These are phyloP conservation scores for Galeopterus variegatus DNA, from an alignment of 2,113 vertebrate species.

Conservation along the genomic window DNA sequence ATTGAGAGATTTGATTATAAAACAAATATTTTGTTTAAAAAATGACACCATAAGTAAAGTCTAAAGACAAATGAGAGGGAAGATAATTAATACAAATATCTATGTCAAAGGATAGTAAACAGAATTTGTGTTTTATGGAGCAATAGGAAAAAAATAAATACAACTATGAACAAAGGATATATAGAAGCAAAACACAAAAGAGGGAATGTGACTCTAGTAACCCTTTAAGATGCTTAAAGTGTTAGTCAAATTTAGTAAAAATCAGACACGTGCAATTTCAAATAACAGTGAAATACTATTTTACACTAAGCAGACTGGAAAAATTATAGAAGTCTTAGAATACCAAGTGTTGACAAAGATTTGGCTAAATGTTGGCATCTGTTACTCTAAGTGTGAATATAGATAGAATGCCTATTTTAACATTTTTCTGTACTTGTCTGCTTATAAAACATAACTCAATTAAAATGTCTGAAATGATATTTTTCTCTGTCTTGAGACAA, in stretches of 20 bases:
- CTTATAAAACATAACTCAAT: constrained; percentile 34
- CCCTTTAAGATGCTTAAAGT: neutral
- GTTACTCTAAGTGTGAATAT: neutral
- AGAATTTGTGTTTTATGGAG: neutral
- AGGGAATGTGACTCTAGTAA: neutral
- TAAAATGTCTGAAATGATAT: neutral
- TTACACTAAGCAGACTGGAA: neutral
- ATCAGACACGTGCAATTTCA: neutral
- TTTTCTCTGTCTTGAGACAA: neutral
- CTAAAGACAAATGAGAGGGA: neutral
- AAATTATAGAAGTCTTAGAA: neutral
- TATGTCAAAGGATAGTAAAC: neutral
- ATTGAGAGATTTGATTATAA: neutral
- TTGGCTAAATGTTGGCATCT: neutral
- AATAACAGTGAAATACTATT: neutral
- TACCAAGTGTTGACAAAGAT: neutral
- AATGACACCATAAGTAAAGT: neutral
- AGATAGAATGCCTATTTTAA: neutral
- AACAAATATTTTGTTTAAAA: neutral
- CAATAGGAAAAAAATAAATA: neutral
- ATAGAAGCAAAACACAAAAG: neutral
- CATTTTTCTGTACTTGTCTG: neutral
- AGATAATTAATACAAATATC: neutral
- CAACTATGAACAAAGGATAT: neutral
- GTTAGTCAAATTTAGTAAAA: neutral